A percentile compares a stretch with the other conserved stretches of the same genome.
phyloP scores from a whole-genome alignment of 2,797 vertebrate genomes.

The Ambastaia sidthimunki region DNA sequence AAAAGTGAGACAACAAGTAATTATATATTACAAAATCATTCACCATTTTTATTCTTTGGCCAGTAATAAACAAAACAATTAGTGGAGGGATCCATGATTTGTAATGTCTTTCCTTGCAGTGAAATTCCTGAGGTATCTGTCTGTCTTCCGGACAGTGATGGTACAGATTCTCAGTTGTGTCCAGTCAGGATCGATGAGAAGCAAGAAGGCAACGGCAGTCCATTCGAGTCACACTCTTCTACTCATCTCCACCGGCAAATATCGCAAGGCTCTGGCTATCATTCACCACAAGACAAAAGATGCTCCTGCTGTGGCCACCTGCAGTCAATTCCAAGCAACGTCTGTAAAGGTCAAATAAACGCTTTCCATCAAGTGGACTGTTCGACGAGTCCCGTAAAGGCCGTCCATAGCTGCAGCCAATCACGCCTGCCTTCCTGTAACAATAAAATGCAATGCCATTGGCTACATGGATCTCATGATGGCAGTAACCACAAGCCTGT shows the following conservation, averaged over 20 bases:
- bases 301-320: conserved; percentile 70
- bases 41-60: no score
- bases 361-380: conserved; percentile 61
- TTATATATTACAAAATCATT: no score
- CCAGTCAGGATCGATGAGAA: conserved; percentile 69
- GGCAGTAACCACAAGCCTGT: conserved; percentile 74
- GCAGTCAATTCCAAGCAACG: conserved; percentile 60
- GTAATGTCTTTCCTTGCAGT: conserved; percentile 60
- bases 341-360: conserved; percentile 62
- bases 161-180: conserved; percentile 65
- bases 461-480: conserved; percentile 84
- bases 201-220: conserved; percentile 74
- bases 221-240: conserved; percentile 72
- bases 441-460: conserved; percentile 72
- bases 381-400: conserved; percentile 60
- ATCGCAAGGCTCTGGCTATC: conserved; percentile 56
- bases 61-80: no score
- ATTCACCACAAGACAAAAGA: conserved; percentile 61
- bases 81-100: background rate
- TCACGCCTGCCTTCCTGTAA: conserved; percentile 71
- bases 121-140: conserved; percentile 78
- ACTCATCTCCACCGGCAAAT: conserved; percentile 79
- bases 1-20: no score
- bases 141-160: conserved; percentile 75
- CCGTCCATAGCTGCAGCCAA: conserved; percentile 71